Evolutionary conservation across 2,888 invertebrate genomes (phyloP).

Genomic region (Pseudanteris insignis): DNA sequence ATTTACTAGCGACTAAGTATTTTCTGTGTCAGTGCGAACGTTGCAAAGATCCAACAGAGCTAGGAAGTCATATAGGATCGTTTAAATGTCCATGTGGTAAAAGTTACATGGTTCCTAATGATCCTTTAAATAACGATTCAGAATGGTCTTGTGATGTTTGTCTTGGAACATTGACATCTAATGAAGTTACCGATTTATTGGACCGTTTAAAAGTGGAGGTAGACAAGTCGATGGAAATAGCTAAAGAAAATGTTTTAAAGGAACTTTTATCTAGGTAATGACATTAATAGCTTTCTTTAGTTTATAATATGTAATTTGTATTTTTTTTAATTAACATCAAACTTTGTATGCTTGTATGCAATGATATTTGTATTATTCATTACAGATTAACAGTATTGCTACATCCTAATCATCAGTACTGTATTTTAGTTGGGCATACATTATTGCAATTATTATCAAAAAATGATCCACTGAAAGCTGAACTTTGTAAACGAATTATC

Average conservation of each 20-base stretch:
- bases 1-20: slow-evolving; percentile 81
- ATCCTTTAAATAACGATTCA: slow-evolving; percentile 76
- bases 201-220: slow-evolving; percentile 82
- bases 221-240: slow-evolving; percentile 73
- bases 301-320: too few species aligned
- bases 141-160: slow-evolving; percentile 84
- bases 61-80: slow-evolving; percentile 78
- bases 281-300: too few species aligned
- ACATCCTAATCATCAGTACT: slow-evolving; percentile 86
- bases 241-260: slow-evolving; percentile 73
- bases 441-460: slow-evolving; percentile 77
- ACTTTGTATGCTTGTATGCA: too few species aligned
- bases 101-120: slow-evolving; percentile 76
- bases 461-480: slow-evolving; percentile 72
- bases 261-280: slow-evolving; percentile 76
- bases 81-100: slow-evolving; percentile 74
- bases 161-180: slow-evolving; percentile 72
- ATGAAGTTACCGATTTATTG: slow-evolving; percentile 75
- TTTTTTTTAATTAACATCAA: too few species aligned
- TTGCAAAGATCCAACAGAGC: slow-evolving; percentile 83
- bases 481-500: slow-evolving; percentile 75
- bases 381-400: slow-evolving; percentile 68
- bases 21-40: slow-evolving; percentile 79
- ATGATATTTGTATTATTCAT: slow-evolving; percentile 8
- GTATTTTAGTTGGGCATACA: slow-evolving; percentile 83